These are phyloP conservation scores for Trachelus troglodyta DNA, from an alignment of 2,888 invertebrate genomes.

Conservation along the genomic window DNA sequence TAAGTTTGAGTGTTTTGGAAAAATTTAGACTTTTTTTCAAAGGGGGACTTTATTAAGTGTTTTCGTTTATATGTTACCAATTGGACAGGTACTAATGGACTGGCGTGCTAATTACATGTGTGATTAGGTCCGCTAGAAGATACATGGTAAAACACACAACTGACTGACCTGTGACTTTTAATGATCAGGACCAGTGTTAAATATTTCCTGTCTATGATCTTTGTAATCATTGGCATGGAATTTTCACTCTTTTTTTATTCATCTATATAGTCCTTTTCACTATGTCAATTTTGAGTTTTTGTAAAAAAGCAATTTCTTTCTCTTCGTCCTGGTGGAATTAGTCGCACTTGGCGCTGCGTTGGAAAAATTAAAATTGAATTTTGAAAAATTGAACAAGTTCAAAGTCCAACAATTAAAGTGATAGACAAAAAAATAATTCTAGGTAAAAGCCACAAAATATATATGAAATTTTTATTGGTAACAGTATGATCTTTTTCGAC, in stretches of 20 bases:
- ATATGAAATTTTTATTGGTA: neutral
- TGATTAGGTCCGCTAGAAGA: conserved; percentile 43
- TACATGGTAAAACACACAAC: conserved; percentile 42
- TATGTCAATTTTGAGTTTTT: neutral
- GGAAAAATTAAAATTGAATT: neutral
- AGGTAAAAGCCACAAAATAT: neutral
- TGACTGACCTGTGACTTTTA: conserved; percentile 46
- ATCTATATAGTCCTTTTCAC: neutral
- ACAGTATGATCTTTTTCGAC: neutral
- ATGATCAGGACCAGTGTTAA: conserved; percentile 52
- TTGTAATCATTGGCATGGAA: conserved; percentile 21
- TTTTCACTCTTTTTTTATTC: neutral
- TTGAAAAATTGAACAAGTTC: neutral
- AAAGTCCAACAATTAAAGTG: neutral
- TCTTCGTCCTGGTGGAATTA: no score
- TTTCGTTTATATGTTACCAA: conserved; percentile 26
- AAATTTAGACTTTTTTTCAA: no score
- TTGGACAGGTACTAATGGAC: conserved; percentile 57
- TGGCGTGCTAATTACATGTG: conserved; percentile 46
- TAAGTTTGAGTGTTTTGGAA: neutral
- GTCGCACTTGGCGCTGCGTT: neutral
- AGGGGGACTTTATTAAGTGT: neutral
- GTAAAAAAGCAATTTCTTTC: neutral
- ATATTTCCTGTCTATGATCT: conserved; percentile 54
- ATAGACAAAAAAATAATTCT: neutral